Percentiles rank a stretch among this genome's conserved stretches.
phyloP scores from a whole-genome alignment of 1,140 invertebrate species.

The Branchinecta lynchi region DNA sequence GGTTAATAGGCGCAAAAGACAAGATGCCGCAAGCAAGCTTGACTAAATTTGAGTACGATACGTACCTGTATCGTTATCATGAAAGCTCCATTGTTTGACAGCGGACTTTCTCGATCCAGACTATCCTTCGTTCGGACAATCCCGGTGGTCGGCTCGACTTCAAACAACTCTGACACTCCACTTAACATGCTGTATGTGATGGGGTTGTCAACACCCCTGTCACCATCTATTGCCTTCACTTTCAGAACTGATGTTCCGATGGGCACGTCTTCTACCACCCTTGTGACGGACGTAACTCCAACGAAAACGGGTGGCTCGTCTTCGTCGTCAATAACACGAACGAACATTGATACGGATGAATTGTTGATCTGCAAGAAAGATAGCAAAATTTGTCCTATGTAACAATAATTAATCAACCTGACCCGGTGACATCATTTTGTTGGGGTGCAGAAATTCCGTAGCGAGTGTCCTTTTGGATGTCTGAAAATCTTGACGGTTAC shows the following conservation, averaged over 20 bases:
- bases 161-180: slow-evolving; percentile 48
- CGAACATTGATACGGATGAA: slow-evolving; percentile 67
- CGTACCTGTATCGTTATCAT: slow-evolving; percentile 57
- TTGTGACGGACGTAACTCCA: slow-evolving; percentile 62
- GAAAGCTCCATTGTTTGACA: slow-evolving; percentile 62
- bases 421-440: too few species aligned
- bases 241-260: slow-evolving; percentile 55
- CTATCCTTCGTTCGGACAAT: slow-evolving; percentile 54
- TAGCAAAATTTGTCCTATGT: slow-evolving; percentile 10
- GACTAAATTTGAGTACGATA: too few species aligned
- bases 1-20: too few species aligned
- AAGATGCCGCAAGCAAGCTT: too few species aligned
- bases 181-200: slow-evolving; percentile 65
- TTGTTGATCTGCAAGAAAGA: slow-evolving; percentile 44
- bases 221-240: slow-evolving; percentile 81
- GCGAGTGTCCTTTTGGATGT: too few species aligned
- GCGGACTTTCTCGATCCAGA: slow-evolving; percentile 66
- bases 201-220: slow-evolving; percentile 73
- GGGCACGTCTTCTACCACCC: slow-evolving; percentile 66
- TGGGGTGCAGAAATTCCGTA: too few species aligned
- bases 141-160: slow-evolving; percentile 63
- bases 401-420: background rate
- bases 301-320: slow-evolving; percentile 82
- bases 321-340: slow-evolving; percentile 74
- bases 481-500: too few species aligned